phyloP scores from a whole-genome alignment of 2,888 invertebrate genomes.

The Vesta saturnalis region DNA sequence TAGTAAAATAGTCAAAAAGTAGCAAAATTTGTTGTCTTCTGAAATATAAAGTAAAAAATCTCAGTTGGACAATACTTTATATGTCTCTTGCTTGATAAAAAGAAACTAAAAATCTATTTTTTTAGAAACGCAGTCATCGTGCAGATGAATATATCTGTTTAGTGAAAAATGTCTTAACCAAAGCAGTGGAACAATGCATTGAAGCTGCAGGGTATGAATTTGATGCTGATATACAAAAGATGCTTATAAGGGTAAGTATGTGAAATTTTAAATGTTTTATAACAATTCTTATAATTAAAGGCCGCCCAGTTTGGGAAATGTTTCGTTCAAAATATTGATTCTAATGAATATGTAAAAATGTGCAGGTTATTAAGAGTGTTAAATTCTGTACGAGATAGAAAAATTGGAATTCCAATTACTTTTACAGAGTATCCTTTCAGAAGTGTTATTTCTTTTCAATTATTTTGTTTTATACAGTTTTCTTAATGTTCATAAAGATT shows the following conservation, averaged over 20 bases:
- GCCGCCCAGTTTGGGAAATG: slow-evolving; percentile 96
- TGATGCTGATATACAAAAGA: slow-evolving; percentile 86
- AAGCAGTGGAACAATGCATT: slow-evolving; percentile 90
- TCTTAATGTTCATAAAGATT: slow-evolving; percentile 61
- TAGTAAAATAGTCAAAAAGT: no score
- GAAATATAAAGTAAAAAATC: no score
- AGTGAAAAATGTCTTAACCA: slow-evolving; percentile 81
- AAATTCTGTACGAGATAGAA: slow-evolving; percentile 85
- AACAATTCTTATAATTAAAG: slow-evolving; percentile 59
- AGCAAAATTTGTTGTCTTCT: no score
- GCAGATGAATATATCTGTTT: slow-evolving; percentile 94
- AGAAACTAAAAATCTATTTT: slow-evolving; percentile 54
- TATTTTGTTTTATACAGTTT: slow-evolving; percentile 15
- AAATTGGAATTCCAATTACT: slow-evolving; percentile 91
- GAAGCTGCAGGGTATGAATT: slow-evolving; percentile 94
- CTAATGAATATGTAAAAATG: slow-evolving; percentile 86
- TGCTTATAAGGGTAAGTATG: slow-evolving; percentile 77
- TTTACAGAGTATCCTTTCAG: slow-evolving; percentile 84
- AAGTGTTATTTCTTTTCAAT: not conserved
- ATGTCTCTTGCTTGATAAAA: not conserved
- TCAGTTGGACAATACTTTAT: not conserved
- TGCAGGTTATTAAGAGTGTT: slow-evolving; percentile 88
- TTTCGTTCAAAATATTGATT: slow-evolving; percentile 79
- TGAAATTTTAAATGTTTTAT: not conserved
- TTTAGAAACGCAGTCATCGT: slow-evolving; percentile 86